Evolutionary conservation across 1,140 invertebrate genomes (phyloP), one percentile per base, ranked within the genome.

Genomic region (Papilio glaucus): DNA sequence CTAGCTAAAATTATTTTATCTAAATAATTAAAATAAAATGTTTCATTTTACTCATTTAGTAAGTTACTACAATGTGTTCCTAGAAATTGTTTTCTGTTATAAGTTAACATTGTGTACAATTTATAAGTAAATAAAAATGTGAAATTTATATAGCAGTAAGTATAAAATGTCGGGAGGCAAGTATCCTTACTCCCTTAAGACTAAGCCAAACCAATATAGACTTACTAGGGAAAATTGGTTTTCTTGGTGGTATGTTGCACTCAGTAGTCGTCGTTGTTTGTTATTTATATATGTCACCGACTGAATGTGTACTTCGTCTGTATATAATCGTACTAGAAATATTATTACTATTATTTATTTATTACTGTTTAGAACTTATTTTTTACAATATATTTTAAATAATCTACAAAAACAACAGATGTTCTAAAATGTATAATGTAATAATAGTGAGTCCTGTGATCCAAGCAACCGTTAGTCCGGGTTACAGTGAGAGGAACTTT

Each of bases 241-340:
- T 10, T 57, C 21, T 13, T 57, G 10, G 8, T 26, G 49, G 29
- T n/a, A n/a, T 33, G 29, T 33, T 57, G 21, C 21, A 57, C 49
- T 57, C 49, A 24, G 21, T 57, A 57, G 42, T 18, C 21, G 0
- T 10, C 21, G 12, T 10, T 49, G 18, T 49, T 49, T 18, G 15
- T 57, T 57, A 57, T 57, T 53, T 53, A 53, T 53, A 24, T 26
- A n/a, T n/a, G n/a, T n/a, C n/a, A n/a, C n/a, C n/a, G n/a, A n/a
- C n/a, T n/a, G n/a, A n/a, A n/a, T n/a, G n/a, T n/a, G n/a, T n/a
- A n/a, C n/a, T n/a, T n/a, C n/a, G n/a, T n/a, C n/a, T n/a, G n/a
- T n/a, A n/a, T n/a, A n/a, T n/a, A n/a, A n/a, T n/a, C n/a, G n/a
- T n/a, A n/a, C n/a, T n/a, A n/a, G n/a, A n/a, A n/a, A n/a, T n/a